phyloP scores from a whole-genome alignment of 2,113 vertebrate genomes.

The Nothocercus julius region DNA sequence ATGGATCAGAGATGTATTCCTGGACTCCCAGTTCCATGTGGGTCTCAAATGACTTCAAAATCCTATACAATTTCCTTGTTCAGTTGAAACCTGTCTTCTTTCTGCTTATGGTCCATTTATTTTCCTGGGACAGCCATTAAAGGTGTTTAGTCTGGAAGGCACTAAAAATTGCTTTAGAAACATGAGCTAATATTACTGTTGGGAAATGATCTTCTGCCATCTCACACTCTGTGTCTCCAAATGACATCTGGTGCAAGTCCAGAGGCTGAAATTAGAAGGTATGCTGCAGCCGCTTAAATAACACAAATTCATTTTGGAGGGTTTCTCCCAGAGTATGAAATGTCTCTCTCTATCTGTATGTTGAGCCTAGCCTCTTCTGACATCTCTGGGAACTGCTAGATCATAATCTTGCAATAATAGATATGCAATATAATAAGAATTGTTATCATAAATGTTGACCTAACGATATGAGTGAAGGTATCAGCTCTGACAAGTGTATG shows the following conservation, averaged over 20 bases:
- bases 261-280: conserved; percentile 63
- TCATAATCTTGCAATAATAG: conserved; percentile 36
- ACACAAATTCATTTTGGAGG: conserved; percentile 27
- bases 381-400: conserved; percentile 8
- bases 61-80: conserved; percentile 55
- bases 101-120: conserved; percentile 53
- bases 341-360: not conserved
- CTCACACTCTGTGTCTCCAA: conserved; percentile 5
- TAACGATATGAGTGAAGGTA: conserved; percentile 4
- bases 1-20: conserved; percentile 43
- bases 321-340: conserved; percentile 51
- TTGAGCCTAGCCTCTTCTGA: conserved; percentile 27
- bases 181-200: conserved; percentile 20
- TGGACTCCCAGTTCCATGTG: conserved; percentile 8
- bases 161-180: conserved; percentile 50
- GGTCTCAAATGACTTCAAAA: conserved; percentile 53
- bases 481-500: not conserved
- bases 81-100: conserved; percentile 58
- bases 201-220: conserved; percentile 55
- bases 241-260: conserved; percentile 38
- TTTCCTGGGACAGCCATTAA: conserved; percentile 46
- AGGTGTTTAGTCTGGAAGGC: not conserved
- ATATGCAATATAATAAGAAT: conserved; percentile 12
- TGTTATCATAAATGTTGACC: conserved; percentile 30
- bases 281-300: conserved; percentile 36